Conservation (phyloP, 2,888 invertebrate species). For the Leptopilina myrica region DNA sequence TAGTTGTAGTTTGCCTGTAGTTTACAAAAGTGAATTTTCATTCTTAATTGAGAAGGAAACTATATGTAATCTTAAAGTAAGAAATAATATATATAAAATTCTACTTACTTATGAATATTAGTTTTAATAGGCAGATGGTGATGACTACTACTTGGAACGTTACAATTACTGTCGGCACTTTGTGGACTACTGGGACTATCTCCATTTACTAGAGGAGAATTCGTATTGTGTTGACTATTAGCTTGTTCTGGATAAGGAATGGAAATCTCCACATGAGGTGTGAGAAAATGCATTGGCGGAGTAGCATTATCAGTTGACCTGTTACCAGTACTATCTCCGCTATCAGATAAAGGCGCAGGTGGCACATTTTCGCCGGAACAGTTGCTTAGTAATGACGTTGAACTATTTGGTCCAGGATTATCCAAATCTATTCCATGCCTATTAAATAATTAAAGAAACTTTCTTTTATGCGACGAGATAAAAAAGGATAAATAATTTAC, state of each 20-base stretch:
- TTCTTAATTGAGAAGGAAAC: too few relatives aligned
- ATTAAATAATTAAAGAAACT: slow-evolving; percentile 51
- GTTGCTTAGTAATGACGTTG: slow-evolving; percentile 85
- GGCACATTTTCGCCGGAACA: slow-evolving; percentile 81
- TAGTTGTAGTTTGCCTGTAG: too few relatives aligned
- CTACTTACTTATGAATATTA: slow-evolving; percentile 69
- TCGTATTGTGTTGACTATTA: slow-evolving; percentile 74
- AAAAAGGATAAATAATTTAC: too few relatives aligned
- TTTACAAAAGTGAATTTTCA: too few relatives aligned
- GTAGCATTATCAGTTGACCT: slow-evolving; percentile 91
- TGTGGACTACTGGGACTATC: slow-evolving; percentile 88
- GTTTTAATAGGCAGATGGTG: slow-evolving; percentile 79
- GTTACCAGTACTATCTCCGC: slow-evolving; percentile 88
- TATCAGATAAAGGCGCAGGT: slow-evolving; percentile 88
- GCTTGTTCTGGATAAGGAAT: slow-evolving; percentile 90
- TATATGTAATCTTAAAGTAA: too few relatives aligned
- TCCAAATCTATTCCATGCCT: slow-evolving; percentile 94
- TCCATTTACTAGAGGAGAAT: slow-evolving; percentile 80
- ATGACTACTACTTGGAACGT: slow-evolving; percentile 85
- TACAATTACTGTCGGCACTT: slow-evolving; percentile 87
- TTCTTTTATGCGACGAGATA: background rate
- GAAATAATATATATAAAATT: background rate
- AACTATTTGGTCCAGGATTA: slow-evolving; percentile 90
- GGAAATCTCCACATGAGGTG: slow-evolving; percentile 94
- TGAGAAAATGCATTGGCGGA: slow-evolving; percentile 93